Conservation (phyloP, 2,888 invertebrate genomes). For the Eugnorisma glareosa region DNA sequence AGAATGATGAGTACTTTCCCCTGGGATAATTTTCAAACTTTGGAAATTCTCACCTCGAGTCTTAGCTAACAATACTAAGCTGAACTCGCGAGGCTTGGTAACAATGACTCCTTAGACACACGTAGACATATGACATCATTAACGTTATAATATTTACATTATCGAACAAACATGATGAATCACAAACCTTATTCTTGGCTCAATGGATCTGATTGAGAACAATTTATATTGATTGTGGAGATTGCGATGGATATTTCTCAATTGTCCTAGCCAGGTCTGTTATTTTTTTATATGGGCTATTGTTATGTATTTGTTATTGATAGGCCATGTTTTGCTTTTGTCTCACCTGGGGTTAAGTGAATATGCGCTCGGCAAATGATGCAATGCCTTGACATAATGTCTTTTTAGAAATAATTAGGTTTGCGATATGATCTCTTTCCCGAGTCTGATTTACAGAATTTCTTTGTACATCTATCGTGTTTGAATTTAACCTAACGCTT, state of each 20-base stretch:
- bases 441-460: too few species aligned
- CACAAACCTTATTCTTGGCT: conserved; percentile 55
- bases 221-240: conserved; percentile 27
- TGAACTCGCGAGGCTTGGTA: conserved; percentile 16
- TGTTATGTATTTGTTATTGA: conserved; percentile 31
- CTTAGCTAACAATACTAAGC: conserved; percentile 18
- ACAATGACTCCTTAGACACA: conserved; percentile 51
- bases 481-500: background rate
- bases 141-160: conserved; percentile 67
- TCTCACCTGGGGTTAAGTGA: background rate
- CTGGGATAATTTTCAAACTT: background rate
- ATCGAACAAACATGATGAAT: conserved; percentile 61
- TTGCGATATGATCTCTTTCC: background rate
- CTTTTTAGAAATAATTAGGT: background rate
- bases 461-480: background rate
- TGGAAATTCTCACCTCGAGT: background rate
- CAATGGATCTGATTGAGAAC: conserved; percentile 27
- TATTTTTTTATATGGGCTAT: conserved; percentile 13
- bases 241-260: conserved; percentile 19
- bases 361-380: background rate
- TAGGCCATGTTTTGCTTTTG: background rate
- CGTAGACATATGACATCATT: conserved; percentile 68
- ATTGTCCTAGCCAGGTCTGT: background rate
- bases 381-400: background rate
- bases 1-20: background rate